Evolutionary conservation across 1,140 invertebrate species (phyloP), one percentile per base, ranked within the genome.

Genomic region (Ostrea edulis): DNA sequence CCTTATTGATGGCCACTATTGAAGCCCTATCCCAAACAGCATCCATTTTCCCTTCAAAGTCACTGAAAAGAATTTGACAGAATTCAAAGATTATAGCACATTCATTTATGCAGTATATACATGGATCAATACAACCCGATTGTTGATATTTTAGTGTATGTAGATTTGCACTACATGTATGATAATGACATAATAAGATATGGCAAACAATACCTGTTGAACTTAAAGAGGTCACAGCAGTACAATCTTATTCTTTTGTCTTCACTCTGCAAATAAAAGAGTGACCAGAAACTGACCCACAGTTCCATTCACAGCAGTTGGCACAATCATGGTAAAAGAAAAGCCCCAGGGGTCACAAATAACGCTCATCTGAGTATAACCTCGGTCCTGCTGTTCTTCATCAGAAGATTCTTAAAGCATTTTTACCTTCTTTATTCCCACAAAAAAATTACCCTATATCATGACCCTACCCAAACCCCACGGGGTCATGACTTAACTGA

Each of bases 21-120:
- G 90, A 29, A 5, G 84, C 90, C 52, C 90, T 53, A 81, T 91
- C 91, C 91, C 91, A 91, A 12, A 91, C 89, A 58, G 29, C 86
- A 84, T 86, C 81, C 86, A 91, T 88, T 55, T 85, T 68, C 22
- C 91, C 91, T 62, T 83, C 91, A 12, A 84, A 20, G 9, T 90
- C 82, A 35, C 90, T 91, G 71, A 14, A 89, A 88, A 20, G 53
- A 35, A 81, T 35, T 29, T 14, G 2, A 35, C 8, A 35, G 0
- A 17, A 81, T 3, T 22, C 17, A 9, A 22, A n/a, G 0, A 5
- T 29, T 8, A 22, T 29, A 22, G 12, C 14, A 81, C 5, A 77
- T 12, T 5, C 11, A 25, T 20, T 2, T 5, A 77, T 25, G 9
- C 2, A 77, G n/a, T 25, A 8, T 77, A 9, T 77, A 25, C 22